These are phyloP conservation scores for Setophaga kirtlandii DNA, from an alignment of 2,113 vertebrate species.

Conservation along the genomic window DNA sequence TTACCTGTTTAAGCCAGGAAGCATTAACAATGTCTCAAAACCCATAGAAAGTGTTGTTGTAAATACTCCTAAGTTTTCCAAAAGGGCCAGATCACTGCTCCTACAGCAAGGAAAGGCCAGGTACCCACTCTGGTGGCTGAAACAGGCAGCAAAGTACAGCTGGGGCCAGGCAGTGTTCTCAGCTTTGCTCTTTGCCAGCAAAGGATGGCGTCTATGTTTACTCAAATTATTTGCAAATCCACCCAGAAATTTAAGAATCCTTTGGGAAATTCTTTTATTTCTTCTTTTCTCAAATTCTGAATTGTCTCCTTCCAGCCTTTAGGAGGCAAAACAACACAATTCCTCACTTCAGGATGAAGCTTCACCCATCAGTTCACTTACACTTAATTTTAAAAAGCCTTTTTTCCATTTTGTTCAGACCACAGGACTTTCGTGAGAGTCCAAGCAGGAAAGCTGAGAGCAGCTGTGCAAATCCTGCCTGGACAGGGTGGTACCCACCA, in stretches of 20 bases:
- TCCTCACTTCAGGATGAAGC: neutral
- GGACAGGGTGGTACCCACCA: neutral
- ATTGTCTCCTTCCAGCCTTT: conserved; percentile 25
- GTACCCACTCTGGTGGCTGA: conserved; percentile 35
- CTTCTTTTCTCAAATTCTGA: neutral
- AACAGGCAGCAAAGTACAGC: neutral
- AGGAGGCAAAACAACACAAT: conserved; percentile 57
- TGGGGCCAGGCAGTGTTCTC: neutral
- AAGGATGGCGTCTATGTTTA: neutral
- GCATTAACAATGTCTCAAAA: neutral
- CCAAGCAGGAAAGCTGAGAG: neutral
- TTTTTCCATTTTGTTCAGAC: neutral
- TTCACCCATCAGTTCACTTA: neutral
- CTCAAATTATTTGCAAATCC: conserved; percentile 3
- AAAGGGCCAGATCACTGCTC: neutral
- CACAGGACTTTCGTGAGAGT: neutral
- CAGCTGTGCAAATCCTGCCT: neutral
- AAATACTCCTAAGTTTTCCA: neutral
- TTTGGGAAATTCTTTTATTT: neutral
- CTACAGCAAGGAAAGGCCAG: neutral
- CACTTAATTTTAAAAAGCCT: neutral
- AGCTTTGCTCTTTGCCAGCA: neutral
- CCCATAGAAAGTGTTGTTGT: neutral
- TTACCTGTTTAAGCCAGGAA: neutral
- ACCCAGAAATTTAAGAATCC: conserved; percentile 37